Percentiles rank a stretch among this genome's conserved stretches.
Conservation (phyloP, 2,888 invertebrate species). For the Poecilus cupreus region DNA sequence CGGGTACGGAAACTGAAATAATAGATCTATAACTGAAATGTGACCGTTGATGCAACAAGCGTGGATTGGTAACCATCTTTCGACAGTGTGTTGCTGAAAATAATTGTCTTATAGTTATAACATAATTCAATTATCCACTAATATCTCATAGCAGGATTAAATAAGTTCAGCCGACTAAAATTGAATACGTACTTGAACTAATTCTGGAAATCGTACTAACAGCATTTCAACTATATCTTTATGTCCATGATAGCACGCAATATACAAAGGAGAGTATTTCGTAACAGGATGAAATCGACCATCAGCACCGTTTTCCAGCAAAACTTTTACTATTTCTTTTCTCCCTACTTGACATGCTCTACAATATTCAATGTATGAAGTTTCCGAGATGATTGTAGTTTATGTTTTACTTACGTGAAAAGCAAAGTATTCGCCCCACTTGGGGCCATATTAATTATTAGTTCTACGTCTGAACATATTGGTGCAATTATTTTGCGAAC, state of each 20-base stretch:
- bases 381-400: neutral
- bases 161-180: too few species aligned
- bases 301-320: conserved; percentile 90
- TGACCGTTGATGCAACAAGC: conserved; percentile 95
- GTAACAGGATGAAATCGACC: conserved; percentile 93
- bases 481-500: conserved; percentile 81
- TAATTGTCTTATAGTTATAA: too few species aligned
- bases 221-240: conserved; percentile 84
- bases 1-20: conserved; percentile 90
- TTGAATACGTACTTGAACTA: conserved; percentile 80
- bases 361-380: conserved; percentile 62
- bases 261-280: conserved; percentile 93
- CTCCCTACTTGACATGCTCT: conserved; percentile 92
- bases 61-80: conserved; percentile 94
- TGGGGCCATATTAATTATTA: conserved; percentile 90
- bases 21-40: conserved; percentile 82
- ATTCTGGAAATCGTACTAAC: conserved; percentile 87
- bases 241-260: conserved; percentile 91
- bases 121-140: conserved; percentile 23
- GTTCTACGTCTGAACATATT: conserved; percentile 80
- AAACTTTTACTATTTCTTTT: conserved; percentile 83
- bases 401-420: conserved; percentile 82
- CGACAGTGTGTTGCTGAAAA: conserved; percentile 87
- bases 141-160: too few species aligned
- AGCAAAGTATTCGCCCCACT: conserved; percentile 91